Base-by-base conservation (phyloP, 2,888 invertebrate species). In the Polymixis lichenea region DNA sequence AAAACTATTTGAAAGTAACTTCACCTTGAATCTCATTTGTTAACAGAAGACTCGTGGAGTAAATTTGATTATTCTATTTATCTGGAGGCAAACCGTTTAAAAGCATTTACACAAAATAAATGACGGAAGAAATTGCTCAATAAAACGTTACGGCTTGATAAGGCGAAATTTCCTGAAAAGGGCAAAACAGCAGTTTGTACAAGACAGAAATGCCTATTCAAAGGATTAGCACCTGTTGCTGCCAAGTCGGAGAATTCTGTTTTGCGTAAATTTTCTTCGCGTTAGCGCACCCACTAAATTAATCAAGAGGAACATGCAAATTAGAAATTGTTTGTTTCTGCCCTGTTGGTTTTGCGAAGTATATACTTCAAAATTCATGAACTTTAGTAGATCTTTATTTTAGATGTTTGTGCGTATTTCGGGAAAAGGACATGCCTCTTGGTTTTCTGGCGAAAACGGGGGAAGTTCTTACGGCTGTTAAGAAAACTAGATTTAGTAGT, bases 171-270 rank as follows among this genome's bases (percentile, higher is more conserved):
- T 78, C 46, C 61, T n/a, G 60, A 78, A 81, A 78, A 73, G 66
- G 62, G 61, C 71, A 51, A 74, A 72, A 71, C 61, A 75, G 64
- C 65, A 56, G 68, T 72, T 83, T 80, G n/a, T 65, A 67, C 60
- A 72, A 76, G 60, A 43, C 11, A 68, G 56, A 56, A 71, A 75
- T 67, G 60, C 38, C 43, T 68, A 62, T 80, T 61, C 65, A 80
- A 76, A 78, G 83, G 83, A 85, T 82, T 78, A 87, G 5, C 75
- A 86, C 78, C 82, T 87, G 83, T 86, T 86, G 86, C 62, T 77
- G 38, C 62, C 11, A 64, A 38, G 61, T 38, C 56, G 13, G 43
- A 66, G 25, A 66, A 68, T 77, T 84, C 61, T 22, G 67, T 70
- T 72, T 82, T 46, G 56, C 61, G n/a, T 68, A 75, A 80, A 84